A percentile compares a stretch with the other conserved stretches of the same genome.
Evolutionary conservation across 2,888 invertebrate species (phyloP).

Genomic region (Machimus rusticus): DNA sequence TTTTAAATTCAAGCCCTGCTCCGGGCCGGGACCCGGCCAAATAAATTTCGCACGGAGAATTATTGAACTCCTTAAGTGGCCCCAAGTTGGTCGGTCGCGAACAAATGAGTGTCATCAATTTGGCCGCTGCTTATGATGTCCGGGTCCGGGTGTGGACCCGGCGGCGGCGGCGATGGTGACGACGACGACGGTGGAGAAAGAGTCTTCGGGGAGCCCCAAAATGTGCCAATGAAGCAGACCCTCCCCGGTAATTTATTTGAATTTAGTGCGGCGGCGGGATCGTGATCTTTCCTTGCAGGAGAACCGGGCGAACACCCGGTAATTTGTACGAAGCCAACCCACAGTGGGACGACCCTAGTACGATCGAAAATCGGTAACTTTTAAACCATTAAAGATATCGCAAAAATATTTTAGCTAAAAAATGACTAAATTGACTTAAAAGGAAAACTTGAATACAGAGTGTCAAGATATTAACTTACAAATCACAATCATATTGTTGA

Average conservation of each 20-base stretch:
- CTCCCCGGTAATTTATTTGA: neutral
- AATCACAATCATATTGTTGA: too few relatives aligned
- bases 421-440: too few relatives aligned
- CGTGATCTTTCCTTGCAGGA: neutral
- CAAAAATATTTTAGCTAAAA: too few relatives aligned
- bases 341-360: neutral
- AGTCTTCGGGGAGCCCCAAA: neutral
- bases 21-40: neutral
- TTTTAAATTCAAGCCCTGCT: neutral
- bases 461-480: too few relatives aligned
- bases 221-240: neutral
- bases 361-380: too few relatives aligned
- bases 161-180: neutral
- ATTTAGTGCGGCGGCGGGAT: neutral
- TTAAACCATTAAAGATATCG: too few relatives aligned
- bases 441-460: too few relatives aligned
- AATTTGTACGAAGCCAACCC: neutral
- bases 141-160: neutral
- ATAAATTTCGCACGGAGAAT: slow-evolving; percentile 31
- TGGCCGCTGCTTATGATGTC: slow-evolving; percentile 15
- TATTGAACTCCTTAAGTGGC: slow-evolving; percentile 24
- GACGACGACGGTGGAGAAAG: neutral
- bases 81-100: slow-evolving; percentile 26
- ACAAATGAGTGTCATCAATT: slow-evolving; percentile 37
- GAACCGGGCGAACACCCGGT: neutral